Evolutionary conservation across 1,140 invertebrate genomes (phyloP).

Genomic region (Bicyclus anynana): DNA sequence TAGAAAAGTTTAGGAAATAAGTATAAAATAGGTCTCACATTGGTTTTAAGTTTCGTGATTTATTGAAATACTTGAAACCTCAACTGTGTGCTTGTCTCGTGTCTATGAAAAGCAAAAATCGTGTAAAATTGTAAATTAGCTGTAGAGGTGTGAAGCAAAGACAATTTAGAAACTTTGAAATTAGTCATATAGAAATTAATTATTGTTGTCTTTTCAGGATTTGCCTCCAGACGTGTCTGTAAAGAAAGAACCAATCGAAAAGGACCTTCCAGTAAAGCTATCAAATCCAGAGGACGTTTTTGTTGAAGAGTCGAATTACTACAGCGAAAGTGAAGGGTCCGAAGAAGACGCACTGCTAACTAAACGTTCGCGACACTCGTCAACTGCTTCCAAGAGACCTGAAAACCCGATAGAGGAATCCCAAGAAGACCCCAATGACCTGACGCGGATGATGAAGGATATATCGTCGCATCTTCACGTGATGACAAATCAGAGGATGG

Average conservation of each 20-base stretch:
- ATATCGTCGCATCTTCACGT: neutral
- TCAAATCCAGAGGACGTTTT: slow-evolving; percentile 2
- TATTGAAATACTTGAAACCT: too few relatives aligned
- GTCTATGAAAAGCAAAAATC: too few relatives aligned
- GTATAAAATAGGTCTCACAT: too few relatives aligned
- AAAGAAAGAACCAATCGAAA: neutral
- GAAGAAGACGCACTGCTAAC: neutral
- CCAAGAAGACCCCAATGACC: neutral
- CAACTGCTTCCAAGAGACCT: slow-evolving; percentile 1
- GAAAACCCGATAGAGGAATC: neutral
- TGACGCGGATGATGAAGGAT: neutral
- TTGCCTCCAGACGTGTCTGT: neutral
- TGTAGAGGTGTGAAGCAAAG: too few relatives aligned
- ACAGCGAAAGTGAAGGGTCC: neutral
- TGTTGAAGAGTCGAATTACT: neutral
- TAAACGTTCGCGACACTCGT: neutral
- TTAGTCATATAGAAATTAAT: too few relatives aligned
- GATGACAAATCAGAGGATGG: slow-evolving; percentile 11
- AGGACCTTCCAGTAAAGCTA: neutral
- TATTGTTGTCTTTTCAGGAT: neutral
- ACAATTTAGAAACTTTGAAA: too few relatives aligned
- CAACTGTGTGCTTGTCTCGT: too few relatives aligned
- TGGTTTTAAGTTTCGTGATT: too few relatives aligned
- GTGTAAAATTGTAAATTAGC: too few relatives aligned
- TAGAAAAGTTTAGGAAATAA: too few relatives aligned